Base-by-base conservation (phyloP, 1,140 invertebrate species). In the Drosophila melanogaster region DNA sequence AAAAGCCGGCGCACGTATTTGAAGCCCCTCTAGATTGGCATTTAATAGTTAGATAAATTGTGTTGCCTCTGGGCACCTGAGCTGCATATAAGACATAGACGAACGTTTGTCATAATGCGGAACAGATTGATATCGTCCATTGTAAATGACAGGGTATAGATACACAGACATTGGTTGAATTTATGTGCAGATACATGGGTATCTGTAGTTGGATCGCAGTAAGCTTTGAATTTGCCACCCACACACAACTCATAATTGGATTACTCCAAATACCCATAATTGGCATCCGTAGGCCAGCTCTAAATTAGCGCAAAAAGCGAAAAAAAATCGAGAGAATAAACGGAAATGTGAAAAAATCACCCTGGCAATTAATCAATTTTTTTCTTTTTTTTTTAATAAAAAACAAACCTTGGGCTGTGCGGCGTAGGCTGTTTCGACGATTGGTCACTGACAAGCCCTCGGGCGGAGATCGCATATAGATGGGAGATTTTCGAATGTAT, bases 51-150 rank as follows among this genome's bases (percentile, higher is more conserved):
- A 60, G 62, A 66, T 58, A 76, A 55, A 79, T 69, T 66, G 81
- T 56, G 35, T 46, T 46, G 73, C 66, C 73, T 41, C 40, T 55
- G 57, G 57, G 71, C 72, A 86, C 83, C 83, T 87, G 83, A 86
- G 83, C 46, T 87, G 83, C 83, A 86, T 83, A 53, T 76, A 38
- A 19, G 40, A 47, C 22, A 8, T 24, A n/a, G 4, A 7, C 54
- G 53, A 67, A 78, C 74, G 71, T 86, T 83, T 76, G 75, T 86
- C 83, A 87, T 83, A 87, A 86, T 87, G 83, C 83, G 83, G 83
- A 86, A 86, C 71, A 76, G 62, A 72, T 69, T 57, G 35, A 35
- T 30, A 70, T 70, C 66, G 15, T 4, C 19, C 35, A 49, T 49
- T 57, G 50, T 40, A 24, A 47, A 35, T 11, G 43, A 19, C 33